Percentiles rank a stretch among this genome's conserved stretches.
Evolutionary conservation across 2,888 invertebrate species (phyloP).

Genomic region (Fragum sueziense): DNA sequence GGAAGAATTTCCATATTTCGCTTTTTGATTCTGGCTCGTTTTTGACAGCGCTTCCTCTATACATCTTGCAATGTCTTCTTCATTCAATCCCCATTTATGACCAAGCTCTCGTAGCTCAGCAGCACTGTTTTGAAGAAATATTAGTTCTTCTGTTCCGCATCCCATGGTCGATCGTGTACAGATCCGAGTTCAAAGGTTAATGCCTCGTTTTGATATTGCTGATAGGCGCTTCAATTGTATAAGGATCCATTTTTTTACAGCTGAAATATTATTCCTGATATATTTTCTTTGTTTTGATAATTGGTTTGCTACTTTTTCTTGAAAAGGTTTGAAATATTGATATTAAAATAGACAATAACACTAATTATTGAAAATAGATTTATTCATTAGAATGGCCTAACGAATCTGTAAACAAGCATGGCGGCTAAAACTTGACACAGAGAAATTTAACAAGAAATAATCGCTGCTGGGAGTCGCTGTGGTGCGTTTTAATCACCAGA

Average conservation of each 20-base stretch:
- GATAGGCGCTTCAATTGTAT: not conserved
- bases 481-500: not conserved
- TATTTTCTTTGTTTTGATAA: not conserved
- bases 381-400: conserved; percentile 44
- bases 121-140: conserved; percentile 63
- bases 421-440: conserved; percentile 66
- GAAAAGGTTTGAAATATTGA: not conserved
- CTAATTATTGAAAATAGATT: not conserved
- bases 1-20: conserved; percentile 36
- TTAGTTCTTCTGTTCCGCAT: conserved; percentile 54
- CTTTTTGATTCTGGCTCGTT: conserved; percentile 20
- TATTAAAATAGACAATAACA: not conserved
- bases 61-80: conserved; percentile 64
- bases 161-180: conserved; percentile 33
- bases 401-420: conserved; percentile 74
- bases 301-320: not conserved
- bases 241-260: too few species aligned
- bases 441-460: not conserved
- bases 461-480: not conserved
- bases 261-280: not conserved
- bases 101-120: conserved; percentile 62
- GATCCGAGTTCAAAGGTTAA: conserved; percentile 45
- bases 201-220: conserved; percentile 45
- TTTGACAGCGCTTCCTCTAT: conserved; percentile 59
- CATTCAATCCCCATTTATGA: conserved; percentile 64